Percentiles rank a stretch among this genome's conserved stretches.
phyloP scores from a whole-genome alignment of 2,113 vertebrate species.

The Glaucidium brasilianum region DNA sequence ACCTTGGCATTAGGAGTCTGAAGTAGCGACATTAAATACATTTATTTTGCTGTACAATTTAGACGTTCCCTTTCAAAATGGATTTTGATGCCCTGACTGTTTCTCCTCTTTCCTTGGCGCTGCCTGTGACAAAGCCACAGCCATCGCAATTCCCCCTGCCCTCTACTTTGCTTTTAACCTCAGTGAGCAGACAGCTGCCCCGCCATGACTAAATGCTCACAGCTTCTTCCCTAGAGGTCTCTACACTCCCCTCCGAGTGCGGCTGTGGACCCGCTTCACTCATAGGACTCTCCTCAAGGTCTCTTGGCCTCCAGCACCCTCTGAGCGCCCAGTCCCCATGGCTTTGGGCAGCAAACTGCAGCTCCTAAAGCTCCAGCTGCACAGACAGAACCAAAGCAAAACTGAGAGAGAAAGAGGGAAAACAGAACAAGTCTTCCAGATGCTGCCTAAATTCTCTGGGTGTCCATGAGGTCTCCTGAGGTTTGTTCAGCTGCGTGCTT shows the following conservation, averaged over 20 bases:
- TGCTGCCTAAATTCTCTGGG: too few species aligned
- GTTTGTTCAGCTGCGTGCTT: not conserved
- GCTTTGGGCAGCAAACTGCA: not conserved
- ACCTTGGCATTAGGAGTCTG: not conserved
- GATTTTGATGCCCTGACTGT: not conserved
- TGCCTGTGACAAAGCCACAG: not conserved
- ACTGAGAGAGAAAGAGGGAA: not conserved
- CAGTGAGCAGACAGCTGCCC: not conserved
- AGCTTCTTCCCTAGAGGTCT: not conserved
- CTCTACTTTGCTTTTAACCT: not conserved
- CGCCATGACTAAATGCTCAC: not conserved
- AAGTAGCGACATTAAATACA: too few species aligned
- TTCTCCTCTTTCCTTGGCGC: not conserved
- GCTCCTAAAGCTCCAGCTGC: not conserved
- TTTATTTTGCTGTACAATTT: not conserved
- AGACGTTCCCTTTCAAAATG: not conserved
- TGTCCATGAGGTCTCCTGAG: accelerated
- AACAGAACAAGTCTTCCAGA: not conserved
- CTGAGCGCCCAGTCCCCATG: accelerated
- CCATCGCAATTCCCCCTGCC: not conserved
- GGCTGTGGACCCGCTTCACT: not conserved
- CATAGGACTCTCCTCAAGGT: not conserved
- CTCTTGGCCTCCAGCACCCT: not conserved
- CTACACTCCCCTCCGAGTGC: accelerated
- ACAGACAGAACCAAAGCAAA: not conserved